phyloP scores from a whole-genome alignment of 1,140 invertebrate genomes.

The Pseudomyrmex dendroicus region DNA sequence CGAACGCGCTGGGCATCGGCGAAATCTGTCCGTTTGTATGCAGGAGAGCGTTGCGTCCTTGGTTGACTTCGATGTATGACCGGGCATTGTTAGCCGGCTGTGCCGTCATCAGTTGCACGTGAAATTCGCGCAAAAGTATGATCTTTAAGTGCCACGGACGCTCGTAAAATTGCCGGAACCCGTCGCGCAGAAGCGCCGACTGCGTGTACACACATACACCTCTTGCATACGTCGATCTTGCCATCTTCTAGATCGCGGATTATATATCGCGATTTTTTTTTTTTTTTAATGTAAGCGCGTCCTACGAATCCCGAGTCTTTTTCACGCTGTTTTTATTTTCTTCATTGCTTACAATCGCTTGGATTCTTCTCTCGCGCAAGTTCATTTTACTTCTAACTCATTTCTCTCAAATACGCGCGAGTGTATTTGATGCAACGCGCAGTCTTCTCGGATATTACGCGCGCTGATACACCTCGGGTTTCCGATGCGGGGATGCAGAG shows the following conservation, averaged over 20 bases:
- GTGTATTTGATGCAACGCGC: too few relatives aligned
- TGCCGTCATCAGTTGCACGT: conserved; percentile 57
- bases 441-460: not conserved
- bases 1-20: not conserved
- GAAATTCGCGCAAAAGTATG: conserved; percentile 72
- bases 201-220: too few relatives aligned
- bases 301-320: too few relatives aligned
- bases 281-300: too few relatives aligned
- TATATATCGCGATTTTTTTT: too few relatives aligned
- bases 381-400: too few relatives aligned
- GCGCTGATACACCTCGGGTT: not conserved
- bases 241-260: too few relatives aligned
- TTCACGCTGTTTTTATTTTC: too few relatives aligned
- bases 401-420: too few relatives aligned
- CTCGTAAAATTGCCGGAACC: conserved; percentile 68
- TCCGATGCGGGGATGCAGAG: not conserved
- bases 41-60: conserved; percentile 62
- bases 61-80: conserved; percentile 70
- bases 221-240: conserved; percentile 13
- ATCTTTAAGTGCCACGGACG: conserved; percentile 65
- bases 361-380: too few relatives aligned
- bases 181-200: not conserved
- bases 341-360: too few relatives aligned
- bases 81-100: conserved; percentile 68
- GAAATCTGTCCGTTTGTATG: conserved; percentile 69